Evolutionary conservation across 2,888 invertebrate genomes (phyloP).

Genomic region (Kryphioiulus occultus): DNA sequence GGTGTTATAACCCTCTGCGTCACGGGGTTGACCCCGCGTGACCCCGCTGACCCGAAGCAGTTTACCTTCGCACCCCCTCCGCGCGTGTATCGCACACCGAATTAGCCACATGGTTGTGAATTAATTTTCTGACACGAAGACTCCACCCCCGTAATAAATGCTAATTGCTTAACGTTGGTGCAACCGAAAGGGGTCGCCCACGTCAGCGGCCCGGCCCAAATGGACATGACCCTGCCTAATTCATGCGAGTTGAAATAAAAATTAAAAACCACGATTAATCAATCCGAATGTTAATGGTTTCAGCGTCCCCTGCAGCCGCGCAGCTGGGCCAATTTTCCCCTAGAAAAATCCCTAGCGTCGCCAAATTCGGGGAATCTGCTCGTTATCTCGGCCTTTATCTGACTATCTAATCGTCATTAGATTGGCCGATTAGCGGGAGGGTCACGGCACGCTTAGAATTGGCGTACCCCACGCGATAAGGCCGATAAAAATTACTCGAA

Average conservation of each 20-base stretch:
- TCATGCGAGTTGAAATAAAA: background rate
- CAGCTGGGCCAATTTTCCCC: background rate
- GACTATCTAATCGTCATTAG: background rate
- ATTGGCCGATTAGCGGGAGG: background rate
- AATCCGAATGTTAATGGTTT: background rate
- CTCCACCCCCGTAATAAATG: conserved; percentile 23
- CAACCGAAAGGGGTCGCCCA: background rate
- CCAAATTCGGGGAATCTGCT: background rate
- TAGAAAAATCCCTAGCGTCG: background rate
- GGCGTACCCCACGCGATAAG: background rate
- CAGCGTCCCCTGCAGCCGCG: background rate
- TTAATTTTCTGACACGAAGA: background rate
- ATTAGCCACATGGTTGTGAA: background rate
- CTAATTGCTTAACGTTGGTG: background rate
- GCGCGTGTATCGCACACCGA: background rate
- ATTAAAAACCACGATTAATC: background rate
- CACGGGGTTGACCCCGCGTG: background rate
- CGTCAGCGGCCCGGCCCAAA: conserved; percentile 7
- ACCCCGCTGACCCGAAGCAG: background rate
- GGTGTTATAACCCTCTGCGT: too few species aligned
- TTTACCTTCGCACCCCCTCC: background rate
- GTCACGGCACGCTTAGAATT: background rate
- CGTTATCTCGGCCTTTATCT: background rate
- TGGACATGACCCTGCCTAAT: conserved; percentile 12
- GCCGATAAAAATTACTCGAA: background rate